Conservation (phyloP, 1,140 invertebrate genomes). For the Branchinecta lynchi region DNA sequence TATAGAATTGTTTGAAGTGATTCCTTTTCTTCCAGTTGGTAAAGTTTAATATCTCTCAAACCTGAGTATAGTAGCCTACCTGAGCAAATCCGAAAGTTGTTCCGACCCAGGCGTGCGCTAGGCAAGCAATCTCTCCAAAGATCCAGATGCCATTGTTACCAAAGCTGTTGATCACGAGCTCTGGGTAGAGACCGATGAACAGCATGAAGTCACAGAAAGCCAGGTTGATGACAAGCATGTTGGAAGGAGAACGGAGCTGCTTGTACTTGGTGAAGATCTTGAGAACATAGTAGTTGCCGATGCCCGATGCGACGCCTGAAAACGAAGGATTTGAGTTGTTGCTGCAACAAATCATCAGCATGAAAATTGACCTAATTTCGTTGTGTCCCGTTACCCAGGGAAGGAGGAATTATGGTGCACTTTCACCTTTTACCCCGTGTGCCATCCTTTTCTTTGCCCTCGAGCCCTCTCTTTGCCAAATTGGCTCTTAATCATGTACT, state of each 20-base stretch:
- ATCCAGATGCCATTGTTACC: constrained; percentile 21
- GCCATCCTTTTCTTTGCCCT: no score
- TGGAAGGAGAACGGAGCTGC: constrained; percentile 32
- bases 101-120: constrained; percentile 22
- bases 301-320: constrained; percentile 18
- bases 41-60: no score
- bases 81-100: constrained; percentile 15
- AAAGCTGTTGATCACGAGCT: constrained; percentile 33
- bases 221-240: constrained; percentile 34
- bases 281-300: constrained; percentile 22
- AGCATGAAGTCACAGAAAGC: constrained; percentile 30
- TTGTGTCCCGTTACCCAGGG: no score
- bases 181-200: constrained; percentile 23
- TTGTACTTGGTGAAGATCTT: constrained; percentile 21
- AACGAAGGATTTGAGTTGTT: not conserved
- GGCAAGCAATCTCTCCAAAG: constrained; percentile 22
- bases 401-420: no score
- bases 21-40: no score
- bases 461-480: no score
- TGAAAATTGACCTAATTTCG: no score
- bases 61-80: not conserved
- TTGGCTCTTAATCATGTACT: no score
- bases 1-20: no score
- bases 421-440: no score
- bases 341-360: no score